phyloP scores from a whole-genome alignment of 2,797 vertebrate species.

The Gallinago nigripennis region DNA sequence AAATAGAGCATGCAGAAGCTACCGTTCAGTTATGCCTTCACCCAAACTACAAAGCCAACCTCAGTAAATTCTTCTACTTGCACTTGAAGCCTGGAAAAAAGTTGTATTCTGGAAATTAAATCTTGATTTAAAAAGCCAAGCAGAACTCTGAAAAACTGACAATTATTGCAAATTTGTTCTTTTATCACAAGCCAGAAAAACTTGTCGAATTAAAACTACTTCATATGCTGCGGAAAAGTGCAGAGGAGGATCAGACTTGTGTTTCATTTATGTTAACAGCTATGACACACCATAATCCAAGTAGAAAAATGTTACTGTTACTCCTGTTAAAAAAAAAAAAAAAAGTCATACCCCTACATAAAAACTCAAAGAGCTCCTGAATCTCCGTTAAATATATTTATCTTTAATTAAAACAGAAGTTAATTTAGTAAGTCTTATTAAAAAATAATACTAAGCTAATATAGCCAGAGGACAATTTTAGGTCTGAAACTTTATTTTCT shows the following conservation, averaged over 20 bases:
- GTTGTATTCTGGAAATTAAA: not conserved
- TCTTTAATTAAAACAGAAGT: not conserved
- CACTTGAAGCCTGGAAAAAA: not conserved
- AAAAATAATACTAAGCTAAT: not conserved
- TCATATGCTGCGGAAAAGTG: not conserved
- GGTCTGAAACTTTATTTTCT: not conserved
- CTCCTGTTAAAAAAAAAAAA: not conserved
- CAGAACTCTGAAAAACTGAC: not conserved
- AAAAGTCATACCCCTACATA: not conserved
- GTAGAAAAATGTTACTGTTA: not conserved
- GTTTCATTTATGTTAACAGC: not conserved
- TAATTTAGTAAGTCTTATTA: not conserved
- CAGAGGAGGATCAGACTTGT: not conserved
- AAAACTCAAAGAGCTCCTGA: not conserved
- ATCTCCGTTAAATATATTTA: not conserved
- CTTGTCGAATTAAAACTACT: not conserved
- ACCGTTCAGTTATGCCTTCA: not conserved
- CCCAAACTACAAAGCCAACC: not conserved
- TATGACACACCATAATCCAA: not conserved
- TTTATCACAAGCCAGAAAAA: not conserved
- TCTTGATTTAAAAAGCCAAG: not conserved
- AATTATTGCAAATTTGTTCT: not conserved
- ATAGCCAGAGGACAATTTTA: not conserved
- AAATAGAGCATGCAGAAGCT: not conserved
- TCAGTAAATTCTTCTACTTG: not conserved